Percentiles rank a stretch among this genome's conserved stretches.
Conservation (phyloP, 2,888 invertebrate genomes). For the Celastrina argiolus region DNA sequence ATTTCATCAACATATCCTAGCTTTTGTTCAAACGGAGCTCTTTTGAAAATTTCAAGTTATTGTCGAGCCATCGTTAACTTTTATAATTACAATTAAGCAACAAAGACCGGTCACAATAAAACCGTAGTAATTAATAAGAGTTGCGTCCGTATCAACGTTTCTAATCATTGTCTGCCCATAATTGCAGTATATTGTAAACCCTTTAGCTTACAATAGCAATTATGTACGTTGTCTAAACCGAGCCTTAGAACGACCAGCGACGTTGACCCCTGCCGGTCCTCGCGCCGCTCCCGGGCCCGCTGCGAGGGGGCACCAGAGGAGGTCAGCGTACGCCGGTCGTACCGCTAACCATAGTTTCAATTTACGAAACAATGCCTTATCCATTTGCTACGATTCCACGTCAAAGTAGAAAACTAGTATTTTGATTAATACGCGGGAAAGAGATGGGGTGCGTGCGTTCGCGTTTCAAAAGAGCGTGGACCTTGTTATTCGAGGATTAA, state of each 20-base stretch:
- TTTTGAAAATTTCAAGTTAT: slow-evolving; percentile 14
- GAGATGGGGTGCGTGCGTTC: slow-evolving; percentile 63
- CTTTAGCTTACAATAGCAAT: slow-evolving; percentile 62
- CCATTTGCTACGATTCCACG: slow-evolving; percentile 75
- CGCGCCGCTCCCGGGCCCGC: slow-evolving; percentile 36
- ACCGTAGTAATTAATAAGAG: slow-evolving; percentile 43
- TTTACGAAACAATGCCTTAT: slow-evolving; percentile 77
- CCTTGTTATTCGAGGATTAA: slow-evolving; percentile 46
- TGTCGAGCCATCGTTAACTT: slow-evolving; percentile 24
- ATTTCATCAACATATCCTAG: slow-evolving; percentile 14
- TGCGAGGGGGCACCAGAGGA: slow-evolving; percentile 38
- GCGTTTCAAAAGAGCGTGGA: slow-evolving; percentile 40
- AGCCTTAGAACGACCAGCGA: slow-evolving; percentile 43
- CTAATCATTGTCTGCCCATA: slow-evolving; percentile 61
- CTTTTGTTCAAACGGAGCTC: slow-evolving; percentile 1
- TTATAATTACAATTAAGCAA: slow-evolving; percentile 34
- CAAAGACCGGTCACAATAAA: slow-evolving; percentile 37
- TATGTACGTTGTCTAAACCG: slow-evolving; percentile 68
- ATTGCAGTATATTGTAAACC: slow-evolving; percentile 63
- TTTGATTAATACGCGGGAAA: slow-evolving; percentile 77
- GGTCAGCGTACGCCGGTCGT: slow-evolving; percentile 51
- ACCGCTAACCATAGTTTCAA: slow-evolving; percentile 70
- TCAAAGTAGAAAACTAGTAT: slow-evolving; percentile 75
- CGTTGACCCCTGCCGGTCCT: slow-evolving; percentile 37
- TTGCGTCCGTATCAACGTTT: slow-evolving; percentile 52